phyloP scores from a whole-genome alignment of 2,797 vertebrate species.

The Pipistrellus nathusii region DNA sequence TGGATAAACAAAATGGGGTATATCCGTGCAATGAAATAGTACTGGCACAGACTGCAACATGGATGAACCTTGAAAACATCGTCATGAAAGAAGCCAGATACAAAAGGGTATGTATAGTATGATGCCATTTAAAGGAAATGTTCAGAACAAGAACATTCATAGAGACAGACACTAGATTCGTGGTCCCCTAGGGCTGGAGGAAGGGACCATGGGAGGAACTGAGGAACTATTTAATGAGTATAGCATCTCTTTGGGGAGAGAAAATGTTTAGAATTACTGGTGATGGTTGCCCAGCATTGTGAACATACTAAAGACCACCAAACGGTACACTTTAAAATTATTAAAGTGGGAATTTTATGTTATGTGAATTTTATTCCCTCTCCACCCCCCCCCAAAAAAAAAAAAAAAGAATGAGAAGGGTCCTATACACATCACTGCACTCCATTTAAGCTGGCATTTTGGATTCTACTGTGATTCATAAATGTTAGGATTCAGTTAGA shows the following conservation, averaged over 20 bases:
- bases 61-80: neutral
- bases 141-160: neutral
- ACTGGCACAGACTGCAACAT: neutral
- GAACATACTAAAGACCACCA: neutral
- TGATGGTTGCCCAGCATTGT: neutral
- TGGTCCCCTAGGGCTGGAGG: neutral
- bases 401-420: neutral
- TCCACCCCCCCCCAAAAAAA: neutral
- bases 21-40: neutral
- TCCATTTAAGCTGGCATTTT: neutral
- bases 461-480: neutral
- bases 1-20: neutral
- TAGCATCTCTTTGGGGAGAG: neutral
- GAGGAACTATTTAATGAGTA: neutral
- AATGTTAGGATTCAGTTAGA: neutral
- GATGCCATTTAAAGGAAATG: constrained; percentile 15
- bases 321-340: neutral
- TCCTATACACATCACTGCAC: neutral
- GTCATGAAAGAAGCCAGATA: constrained; percentile 3
- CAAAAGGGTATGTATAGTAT: neutral
- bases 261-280: constrained; percentile 29
- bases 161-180: constrained; percentile 26
- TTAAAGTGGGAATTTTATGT: neutral
- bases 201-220: neutral
- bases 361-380: neutral